Conservation (phyloP, 2,888 invertebrate species). For the Heteropelma amictum region DNA sequence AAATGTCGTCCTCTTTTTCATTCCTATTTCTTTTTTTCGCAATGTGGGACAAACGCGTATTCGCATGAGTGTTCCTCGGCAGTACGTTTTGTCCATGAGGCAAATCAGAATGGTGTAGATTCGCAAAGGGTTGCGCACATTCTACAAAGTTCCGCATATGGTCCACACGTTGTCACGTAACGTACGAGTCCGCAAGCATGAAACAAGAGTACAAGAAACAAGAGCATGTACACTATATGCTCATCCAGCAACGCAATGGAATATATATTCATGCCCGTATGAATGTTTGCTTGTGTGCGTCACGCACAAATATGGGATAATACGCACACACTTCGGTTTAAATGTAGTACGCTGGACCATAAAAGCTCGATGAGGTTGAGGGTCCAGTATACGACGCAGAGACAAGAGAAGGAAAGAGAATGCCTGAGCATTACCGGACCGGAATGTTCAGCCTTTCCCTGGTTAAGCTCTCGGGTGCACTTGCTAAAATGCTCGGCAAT, state of each 20-base stretch:
- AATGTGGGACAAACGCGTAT: not conserved
- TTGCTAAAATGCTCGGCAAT: constrained; percentile 51
- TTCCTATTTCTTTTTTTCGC: not conserved
- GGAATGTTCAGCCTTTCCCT: constrained; percentile 50
- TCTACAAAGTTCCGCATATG: not conserved
- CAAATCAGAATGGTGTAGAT: not conserved
- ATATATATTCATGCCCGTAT: too few species aligned
- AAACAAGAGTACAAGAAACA: too few species aligned
- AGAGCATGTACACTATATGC: too few species aligned
- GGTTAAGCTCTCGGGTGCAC: constrained; percentile 51
- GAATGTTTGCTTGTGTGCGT: not conserved
- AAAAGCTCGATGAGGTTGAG: constrained; percentile 27
- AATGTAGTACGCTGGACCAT: constrained; percentile 25
- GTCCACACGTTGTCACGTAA: too few species aligned
- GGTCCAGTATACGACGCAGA: not conserved
- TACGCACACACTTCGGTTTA: constrained; percentile 3
- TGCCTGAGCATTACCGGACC: constrained; percentile 46
- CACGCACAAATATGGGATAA: not conserved
- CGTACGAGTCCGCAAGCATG: too few species aligned
- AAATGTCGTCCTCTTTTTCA: not conserved
- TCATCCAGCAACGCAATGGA: too few species aligned
- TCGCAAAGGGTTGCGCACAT: not conserved
- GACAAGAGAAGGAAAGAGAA: constrained; percentile 24
- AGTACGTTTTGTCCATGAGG: not conserved
- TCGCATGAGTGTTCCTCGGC: not conserved